phyloP scores from a whole-genome alignment of 2,888 invertebrate genomes.

The Cabera pusaria region DNA sequence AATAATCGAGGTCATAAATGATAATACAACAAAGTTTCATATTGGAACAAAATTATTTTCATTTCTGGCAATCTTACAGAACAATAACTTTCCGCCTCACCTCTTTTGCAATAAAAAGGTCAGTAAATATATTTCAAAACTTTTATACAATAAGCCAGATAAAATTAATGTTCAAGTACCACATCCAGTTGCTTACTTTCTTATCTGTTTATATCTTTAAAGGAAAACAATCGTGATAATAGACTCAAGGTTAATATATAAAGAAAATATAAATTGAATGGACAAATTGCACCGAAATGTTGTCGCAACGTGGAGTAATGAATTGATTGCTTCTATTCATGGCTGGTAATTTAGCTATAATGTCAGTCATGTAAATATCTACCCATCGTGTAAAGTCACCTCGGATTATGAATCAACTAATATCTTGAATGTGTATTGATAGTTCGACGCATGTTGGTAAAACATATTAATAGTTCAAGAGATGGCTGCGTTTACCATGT shows the following conservation, averaged over 20 bases:
- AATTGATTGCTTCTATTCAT: constrained; percentile 20
- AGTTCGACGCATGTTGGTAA: no score
- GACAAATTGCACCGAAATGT: constrained; percentile 57
- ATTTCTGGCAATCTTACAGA: constrained; percentile 6
- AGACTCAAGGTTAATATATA: constrained; percentile 67
- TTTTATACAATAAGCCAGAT: constrained; percentile 1
- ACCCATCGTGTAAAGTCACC: constrained; percentile 44
- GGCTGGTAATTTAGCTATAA: constrained; percentile 22
- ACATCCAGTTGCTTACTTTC: constrained; percentile 23
- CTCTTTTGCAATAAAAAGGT: constrained; percentile 6
- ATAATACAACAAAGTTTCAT: no score
- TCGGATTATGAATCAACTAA: no score
- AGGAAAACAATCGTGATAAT: constrained; percentile 63
- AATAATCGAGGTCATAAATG: no score
- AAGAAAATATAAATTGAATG: constrained; percentile 47
- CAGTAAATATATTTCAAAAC: constrained; percentile 12
- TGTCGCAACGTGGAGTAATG: constrained; percentile 30
- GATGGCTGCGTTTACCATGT: no score
- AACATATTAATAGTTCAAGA: no score
- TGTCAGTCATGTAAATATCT: constrained; percentile 39
- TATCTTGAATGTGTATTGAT: no score
- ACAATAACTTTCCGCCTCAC: constrained; percentile 4
- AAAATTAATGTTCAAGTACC: constrained; percentile 11
- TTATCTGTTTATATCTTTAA: constrained; percentile 28
- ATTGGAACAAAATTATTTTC: no score